Evolutionary conservation across 2,797 vertebrate genomes (phyloP), one percentile per base, ranked within the genome.

Genomic region (Netta rufina): DNA sequence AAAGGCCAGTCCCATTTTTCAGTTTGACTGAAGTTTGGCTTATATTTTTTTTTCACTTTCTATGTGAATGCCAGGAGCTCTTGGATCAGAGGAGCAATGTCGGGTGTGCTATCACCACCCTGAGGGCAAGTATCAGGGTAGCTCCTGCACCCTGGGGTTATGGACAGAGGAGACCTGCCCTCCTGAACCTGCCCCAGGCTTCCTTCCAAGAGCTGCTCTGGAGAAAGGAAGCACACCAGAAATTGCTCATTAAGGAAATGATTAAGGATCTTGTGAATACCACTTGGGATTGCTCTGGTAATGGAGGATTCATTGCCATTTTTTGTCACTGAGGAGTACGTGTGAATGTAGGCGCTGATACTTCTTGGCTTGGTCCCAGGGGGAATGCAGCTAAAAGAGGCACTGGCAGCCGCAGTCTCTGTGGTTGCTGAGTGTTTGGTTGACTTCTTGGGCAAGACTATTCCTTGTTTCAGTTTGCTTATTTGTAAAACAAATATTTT

Each of bases 1-100:
- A 49, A 69, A 6, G 39, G 33, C 54, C 9, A 22, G 65, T 28
- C 5, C 36, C 27, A 21, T 87, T 92, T 92, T 91, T 82, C 77
- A 82, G 28, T 70, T 70, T 91, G 90, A 72, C 49, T 83, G 78
- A 67, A 11, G 56, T 87, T 72, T 95, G 87, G 61, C 69, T 96
- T 19, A 14, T 6, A 13, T 65, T 64, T 74, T 74, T 76, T 41
- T 39, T 58, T 12, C n/a, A 41, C 30, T 79, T 8, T 49, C 3
- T 85, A 1, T 20, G 5, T 9, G 39, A 90, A 66, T 67, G 43
- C 21, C 49, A 74, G 21, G 12, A 84, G n/a, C 43, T 77, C 39
- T 76, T 45, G 20, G 53, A 86, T 39, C 11, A 45, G 49, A 76
- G 32, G 11, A 70, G 19, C 25, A 15, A 8, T 82, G 13, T 33